These are phyloP conservation scores for Sclerurus mexicanus DNA, from an alignment of 2,113 vertebrate species.

Conservation along the genomic window DNA sequence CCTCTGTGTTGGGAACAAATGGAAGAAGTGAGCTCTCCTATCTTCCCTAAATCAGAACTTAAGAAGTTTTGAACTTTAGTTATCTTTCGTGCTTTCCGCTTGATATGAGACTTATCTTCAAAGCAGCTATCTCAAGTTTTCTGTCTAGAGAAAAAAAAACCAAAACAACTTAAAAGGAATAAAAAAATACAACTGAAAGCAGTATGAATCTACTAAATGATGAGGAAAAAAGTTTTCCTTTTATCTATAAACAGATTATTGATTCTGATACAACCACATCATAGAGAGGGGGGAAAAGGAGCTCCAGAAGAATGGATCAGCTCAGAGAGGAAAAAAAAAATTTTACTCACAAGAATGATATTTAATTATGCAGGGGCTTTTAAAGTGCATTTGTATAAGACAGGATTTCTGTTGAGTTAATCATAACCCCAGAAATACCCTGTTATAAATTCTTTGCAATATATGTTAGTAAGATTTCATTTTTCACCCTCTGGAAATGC, in stretches of 20 bases:
- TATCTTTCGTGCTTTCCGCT: not conserved
- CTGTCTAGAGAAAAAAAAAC: not conserved
- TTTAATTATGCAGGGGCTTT: not conserved
- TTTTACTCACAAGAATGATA: not conserved
- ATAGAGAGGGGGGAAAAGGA: not conserved
- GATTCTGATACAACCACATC: not conserved
- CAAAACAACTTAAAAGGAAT: not conserved
- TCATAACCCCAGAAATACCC: not conserved
- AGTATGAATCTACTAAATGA: not conserved
- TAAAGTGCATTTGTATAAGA: not conserved
- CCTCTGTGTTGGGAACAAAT: not conserved
- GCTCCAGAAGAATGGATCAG: not conserved
- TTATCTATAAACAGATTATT: constrained; percentile 26
- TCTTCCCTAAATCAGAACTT: not conserved
- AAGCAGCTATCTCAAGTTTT: constrained; percentile 4
- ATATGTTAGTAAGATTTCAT: not conserved
- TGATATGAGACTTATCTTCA: constrained; percentile 41
- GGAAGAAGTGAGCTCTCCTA: not conserved
- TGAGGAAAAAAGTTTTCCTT: not conserved
- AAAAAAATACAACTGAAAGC: not conserved
- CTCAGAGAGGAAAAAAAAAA: not conserved
- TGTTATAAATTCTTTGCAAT: not conserved
- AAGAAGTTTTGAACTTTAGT: not conserved
- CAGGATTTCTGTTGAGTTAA: not conserved
- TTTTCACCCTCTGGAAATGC: not conserved